Conservation (phyloP, 2,113 vertebrate species). For the Origma solitaria region DNA sequence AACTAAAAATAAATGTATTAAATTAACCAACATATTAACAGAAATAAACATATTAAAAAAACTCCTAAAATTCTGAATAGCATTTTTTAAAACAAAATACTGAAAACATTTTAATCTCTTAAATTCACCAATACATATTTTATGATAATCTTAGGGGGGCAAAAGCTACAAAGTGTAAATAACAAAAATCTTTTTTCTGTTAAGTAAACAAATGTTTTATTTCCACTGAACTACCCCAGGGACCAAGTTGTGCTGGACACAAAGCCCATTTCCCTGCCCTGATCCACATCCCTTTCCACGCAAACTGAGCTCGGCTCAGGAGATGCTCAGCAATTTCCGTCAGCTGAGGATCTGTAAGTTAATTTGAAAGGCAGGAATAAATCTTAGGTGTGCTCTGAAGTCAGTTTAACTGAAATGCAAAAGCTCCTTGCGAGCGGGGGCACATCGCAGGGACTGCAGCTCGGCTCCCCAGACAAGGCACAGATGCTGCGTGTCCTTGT, state of each 20-base stretch:
- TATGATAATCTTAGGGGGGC: background rate
- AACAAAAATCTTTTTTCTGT: background rate
- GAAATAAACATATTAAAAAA: rapidly evolving
- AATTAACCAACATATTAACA: background rate
- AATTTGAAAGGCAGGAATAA: constrained; percentile 55
- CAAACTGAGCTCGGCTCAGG: background rate
- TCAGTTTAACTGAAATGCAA: constrained; percentile 44
- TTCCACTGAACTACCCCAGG: background rate
- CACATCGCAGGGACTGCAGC: constrained; percentile 68
- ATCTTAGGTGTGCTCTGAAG: constrained; percentile 47
- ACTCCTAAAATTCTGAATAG: background rate
- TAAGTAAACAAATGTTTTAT: background rate
- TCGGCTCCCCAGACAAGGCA: constrained; percentile 69
- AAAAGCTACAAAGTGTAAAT: background rate
- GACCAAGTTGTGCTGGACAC: background rate
- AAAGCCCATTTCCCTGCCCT: background rate
- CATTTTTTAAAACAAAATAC: background rate
- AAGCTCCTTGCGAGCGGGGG: constrained; percentile 63
- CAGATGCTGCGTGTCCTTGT: constrained; percentile 69
- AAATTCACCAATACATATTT: background rate
- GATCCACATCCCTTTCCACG: background rate
- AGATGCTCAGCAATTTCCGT: background rate
- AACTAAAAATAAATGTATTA: background rate
- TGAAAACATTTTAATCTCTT: background rate
- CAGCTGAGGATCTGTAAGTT: background rate